Percentiles rank a stretch among this genome's conserved stretches.
Evolutionary conservation across 2,113 vertebrate genomes (phyloP).

Genomic region (Phycodurus eques): DNA sequence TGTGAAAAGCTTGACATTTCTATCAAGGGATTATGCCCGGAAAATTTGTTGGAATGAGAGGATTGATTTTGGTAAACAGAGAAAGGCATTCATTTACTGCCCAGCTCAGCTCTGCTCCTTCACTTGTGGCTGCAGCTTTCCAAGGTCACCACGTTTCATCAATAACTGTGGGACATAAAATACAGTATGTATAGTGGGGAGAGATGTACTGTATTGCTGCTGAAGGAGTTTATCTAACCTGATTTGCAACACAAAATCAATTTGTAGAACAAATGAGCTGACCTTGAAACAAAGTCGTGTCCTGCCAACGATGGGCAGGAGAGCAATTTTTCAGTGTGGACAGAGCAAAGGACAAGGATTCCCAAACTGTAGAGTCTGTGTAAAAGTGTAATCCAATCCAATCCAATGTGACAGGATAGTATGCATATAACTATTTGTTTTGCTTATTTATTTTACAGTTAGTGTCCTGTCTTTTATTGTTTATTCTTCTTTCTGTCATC

Average conservation of each 20-base stretch:
- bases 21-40: constrained; percentile 10
- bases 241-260: constrained; percentile 56
- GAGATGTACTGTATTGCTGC: constrained; percentile 14
- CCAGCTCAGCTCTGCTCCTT: constrained; percentile 19
- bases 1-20: constrained; percentile 37
- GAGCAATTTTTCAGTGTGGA: constrained; percentile 31
- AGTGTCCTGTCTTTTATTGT: no score
- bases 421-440: no score
- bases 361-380: background rate
- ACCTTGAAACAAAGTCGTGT: constrained; percentile 56
- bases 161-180: constrained; percentile 50
- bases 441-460: no score
- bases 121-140: constrained; percentile 29
- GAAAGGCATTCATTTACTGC: constrained; percentile 32
- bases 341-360: background rate
- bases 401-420: no score
- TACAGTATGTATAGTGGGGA: constrained; percentile 37
- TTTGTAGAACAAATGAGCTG: constrained; percentile 49
- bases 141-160: constrained; percentile 53
- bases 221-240: constrained; percentile 42
- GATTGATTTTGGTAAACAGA: constrained; percentile 12
- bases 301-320: constrained; percentile 21
- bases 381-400: background rate
- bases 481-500: no score
- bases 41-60: constrained; percentile 20